Conservation (phyloP, 2,797 vertebrate genomes). For the Cyclopterus lumpus region DNA sequence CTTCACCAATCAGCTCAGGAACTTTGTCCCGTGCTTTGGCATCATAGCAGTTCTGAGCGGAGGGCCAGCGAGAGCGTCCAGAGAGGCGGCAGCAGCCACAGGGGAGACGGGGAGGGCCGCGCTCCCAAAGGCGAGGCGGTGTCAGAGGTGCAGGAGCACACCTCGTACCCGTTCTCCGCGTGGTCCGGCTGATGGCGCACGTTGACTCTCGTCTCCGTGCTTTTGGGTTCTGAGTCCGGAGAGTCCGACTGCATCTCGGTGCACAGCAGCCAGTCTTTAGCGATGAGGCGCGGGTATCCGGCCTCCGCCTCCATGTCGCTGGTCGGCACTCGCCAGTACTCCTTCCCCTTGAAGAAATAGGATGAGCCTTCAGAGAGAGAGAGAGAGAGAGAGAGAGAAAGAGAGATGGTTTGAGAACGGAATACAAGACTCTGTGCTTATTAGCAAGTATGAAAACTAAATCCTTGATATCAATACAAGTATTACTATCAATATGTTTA, state of each 20-base stretch:
- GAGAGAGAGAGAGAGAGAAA: neutral
- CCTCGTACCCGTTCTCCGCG: conserved; percentile 89
- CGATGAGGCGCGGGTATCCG: conserved; percentile 88
- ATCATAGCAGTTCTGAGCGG: conserved; percentile 62
- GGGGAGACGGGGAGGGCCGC: conserved; percentile 46
- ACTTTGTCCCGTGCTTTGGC: conserved; percentile 46
- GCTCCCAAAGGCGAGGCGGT: conserved; percentile 58
- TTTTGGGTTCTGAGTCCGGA: conserved; percentile 76
- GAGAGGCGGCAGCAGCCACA: conserved; percentile 72
- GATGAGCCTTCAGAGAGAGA: conserved; percentile 72
- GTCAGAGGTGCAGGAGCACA: conserved; percentile 93
- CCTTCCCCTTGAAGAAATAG: conserved; percentile 95
- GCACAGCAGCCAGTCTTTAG: conserved; percentile 94
- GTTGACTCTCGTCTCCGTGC: conserved; percentile 77
- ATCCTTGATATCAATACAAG: neutral
- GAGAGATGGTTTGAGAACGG: conserved; percentile 2
- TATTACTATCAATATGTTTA: neutral
- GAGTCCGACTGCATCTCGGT: conserved; percentile 86
- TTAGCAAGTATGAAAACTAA: neutral
- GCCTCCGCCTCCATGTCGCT: conserved; percentile 88
- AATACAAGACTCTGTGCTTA: neutral
- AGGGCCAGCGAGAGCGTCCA: conserved; percentile 70
- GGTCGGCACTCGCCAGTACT: conserved; percentile 94
- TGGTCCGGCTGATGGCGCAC: conserved; percentile 85
- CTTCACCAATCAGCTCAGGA: conserved; percentile 26